Base-by-base conservation (phyloP, 2,797 vertebrate genomes). In the Xerus rutilus region DNA sequence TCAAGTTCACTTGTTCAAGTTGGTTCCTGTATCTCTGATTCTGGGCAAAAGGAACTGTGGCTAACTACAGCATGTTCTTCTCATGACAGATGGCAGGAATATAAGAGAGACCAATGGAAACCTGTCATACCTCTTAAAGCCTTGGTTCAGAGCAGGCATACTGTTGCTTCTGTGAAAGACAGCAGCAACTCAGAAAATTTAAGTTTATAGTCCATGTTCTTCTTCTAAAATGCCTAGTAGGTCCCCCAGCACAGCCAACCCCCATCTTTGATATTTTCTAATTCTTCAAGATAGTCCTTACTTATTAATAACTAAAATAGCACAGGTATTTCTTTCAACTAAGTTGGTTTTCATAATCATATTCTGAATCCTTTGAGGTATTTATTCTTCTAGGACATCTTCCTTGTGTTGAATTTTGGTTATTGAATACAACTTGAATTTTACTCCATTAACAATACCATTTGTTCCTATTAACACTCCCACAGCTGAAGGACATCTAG, bases 391-490 rank as follows among this genome's bases (percentile, higher is more conserved):
- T 49, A 91, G 85, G 14, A 65, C 49, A 83, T 83, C 45, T 84
- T 96, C n/a, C 52, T 86, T 78, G 52, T 52, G 52, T 30, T 85
- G 32, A 88, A 77, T 95, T 92, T 49, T 78, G 39, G 87, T 86
- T 65, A 67, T 10, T 49, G 57, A 95, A 77, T 57, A 79, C n/a
- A 91, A 92, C 64, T 86, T 91, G 74, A 72, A 86, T 89, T 95
- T 73, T 65, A 62, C 62, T 76, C 91, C 79, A 65, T 95, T 85
- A 78, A 21, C 62, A 83, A 86, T 28, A 87, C 67, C 93, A 87
- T 91, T 94, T 95, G 96, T 93, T 92, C 90, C 69, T 78, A 64
- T 95, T 81, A 95, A 91, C 86, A 79, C 86, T 76, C 49, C 5
- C 39, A 39, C 88, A 92, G 91, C 93, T 62, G n/a, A 78, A 95